A percentile compares a stretch with the other conserved stretches of the same genome.
phyloP scores from a whole-genome alignment of 1,140 invertebrate genomes.

The Ruditapes philippinarum region DNA sequence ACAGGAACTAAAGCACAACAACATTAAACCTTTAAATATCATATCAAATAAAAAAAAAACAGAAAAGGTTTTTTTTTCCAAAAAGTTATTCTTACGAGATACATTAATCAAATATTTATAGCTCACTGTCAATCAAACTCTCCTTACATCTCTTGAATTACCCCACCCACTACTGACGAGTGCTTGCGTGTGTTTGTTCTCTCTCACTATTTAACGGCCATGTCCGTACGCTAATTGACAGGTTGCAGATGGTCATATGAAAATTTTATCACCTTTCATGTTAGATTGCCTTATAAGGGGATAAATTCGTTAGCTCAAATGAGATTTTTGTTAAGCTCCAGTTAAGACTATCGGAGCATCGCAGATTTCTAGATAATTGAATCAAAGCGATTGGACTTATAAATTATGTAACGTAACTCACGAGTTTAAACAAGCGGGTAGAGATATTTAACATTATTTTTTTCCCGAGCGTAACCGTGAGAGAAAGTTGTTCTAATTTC shows the following conservation, averaged over 20 bases:
- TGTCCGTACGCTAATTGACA: not conserved
- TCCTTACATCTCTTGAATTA: too few relatives aligned
- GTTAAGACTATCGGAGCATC: not conserved
- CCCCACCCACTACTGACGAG: too few relatives aligned
- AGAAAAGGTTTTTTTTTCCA: too few relatives aligned
- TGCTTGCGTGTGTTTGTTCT: too few relatives aligned
- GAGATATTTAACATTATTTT: not conserved
- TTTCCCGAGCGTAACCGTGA: not conserved
- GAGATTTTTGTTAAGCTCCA: not conserved
- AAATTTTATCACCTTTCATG: constrained; percentile 15
- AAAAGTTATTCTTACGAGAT: too few relatives aligned
- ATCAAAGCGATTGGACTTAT: not conserved
- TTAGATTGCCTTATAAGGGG: not conserved
- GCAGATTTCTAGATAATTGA: constrained; percentile 8
- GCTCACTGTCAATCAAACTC: too few relatives aligned
- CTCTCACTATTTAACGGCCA: not conserved
- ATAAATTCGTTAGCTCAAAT: constrained; percentile 1
- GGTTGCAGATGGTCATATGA: not conserved
- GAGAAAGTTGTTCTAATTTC: not conserved
- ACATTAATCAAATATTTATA: too few relatives aligned
- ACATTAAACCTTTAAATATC: too few relatives aligned
- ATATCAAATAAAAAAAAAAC: too few relatives aligned
- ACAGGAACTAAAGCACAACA: too few relatives aligned
- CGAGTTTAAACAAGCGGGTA: not conserved
- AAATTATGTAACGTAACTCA: not conserved